These are phyloP conservation scores for Apodemia duryi DNA, from an alignment of 2,888 invertebrate species.

Conservation along the genomic window DNA sequence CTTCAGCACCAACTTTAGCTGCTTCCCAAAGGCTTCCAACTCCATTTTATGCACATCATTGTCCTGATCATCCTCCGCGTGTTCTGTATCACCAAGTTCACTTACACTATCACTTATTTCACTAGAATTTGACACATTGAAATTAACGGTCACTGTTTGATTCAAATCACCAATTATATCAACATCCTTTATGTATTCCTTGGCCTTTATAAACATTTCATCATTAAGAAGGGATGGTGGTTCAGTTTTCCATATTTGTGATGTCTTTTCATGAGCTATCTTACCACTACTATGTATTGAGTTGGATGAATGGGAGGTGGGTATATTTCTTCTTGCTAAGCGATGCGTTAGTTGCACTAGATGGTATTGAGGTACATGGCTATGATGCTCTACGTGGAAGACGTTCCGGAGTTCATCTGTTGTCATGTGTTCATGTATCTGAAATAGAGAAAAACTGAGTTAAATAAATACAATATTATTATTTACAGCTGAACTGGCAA, in stretches of 20 bases:
- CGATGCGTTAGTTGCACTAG: conserved; percentile 87
- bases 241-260: conserved; percentile 50
- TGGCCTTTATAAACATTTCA: conserved; percentile 65
- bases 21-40: conserved; percentile 89
- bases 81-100: conserved; percentile 49
- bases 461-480: background rate
- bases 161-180: conserved; percentile 67
- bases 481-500: too few relatives aligned
- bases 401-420: conserved; percentile 88
- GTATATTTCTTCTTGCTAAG: conserved; percentile 61
- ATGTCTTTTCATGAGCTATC: conserved; percentile 59
- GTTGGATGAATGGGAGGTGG: conserved; percentile 51
- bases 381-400: conserved; percentile 90
- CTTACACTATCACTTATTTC: conserved; percentile 43
- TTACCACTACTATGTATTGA: conserved; percentile 44
- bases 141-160: conserved; percentile 64
- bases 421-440: conserved; percentile 95
- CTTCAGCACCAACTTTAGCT: conserved; percentile 85
- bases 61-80: conserved; percentile 55
- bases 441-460: conserved; percentile 46
- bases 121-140: conserved; percentile 63
- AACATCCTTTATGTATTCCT: conserved; percentile 58
- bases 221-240: conserved; percentile 66
- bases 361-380: conserved; percentile 91
- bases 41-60: conserved; percentile 82